Evolutionary conservation across 2,888 invertebrate species (phyloP), one percentile per base, ranked within the genome.

Genomic region (Cremastinae sp.): DNA sequence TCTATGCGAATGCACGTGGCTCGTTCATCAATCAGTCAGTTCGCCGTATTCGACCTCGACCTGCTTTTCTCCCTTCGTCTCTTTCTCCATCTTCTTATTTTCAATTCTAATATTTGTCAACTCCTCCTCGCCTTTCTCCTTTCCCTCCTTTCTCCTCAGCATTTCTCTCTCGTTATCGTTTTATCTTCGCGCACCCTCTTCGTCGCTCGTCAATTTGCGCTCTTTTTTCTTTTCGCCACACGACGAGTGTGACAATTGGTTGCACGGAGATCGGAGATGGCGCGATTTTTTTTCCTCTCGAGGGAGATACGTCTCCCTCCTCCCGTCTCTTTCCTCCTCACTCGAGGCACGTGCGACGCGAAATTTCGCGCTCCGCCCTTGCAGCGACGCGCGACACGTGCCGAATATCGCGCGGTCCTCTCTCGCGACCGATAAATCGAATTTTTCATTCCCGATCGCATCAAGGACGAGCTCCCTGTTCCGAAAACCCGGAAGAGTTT

Each of bases 41-140:
- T 78, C 58, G 28, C 77, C 76, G 80, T 78, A 73, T 35, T 70
- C 78, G 84, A 81, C 86, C 86, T 85, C 85, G 85, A 85, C 86
- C 84, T 72, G 80, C 66, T 85, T 86, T 78, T 55, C 61, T 22
- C 37, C 51, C 35, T 37, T 41, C 69, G 51, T 74, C 51, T 56
- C 61, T 47, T 49, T 43, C 39, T 41, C 45, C 39, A 39, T 65
- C 53, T 74, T 55, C 5, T 28, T 28, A 28, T 28, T 28, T 28
- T 28, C 28, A 28, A 73, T 69, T 69, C 65, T 53, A 47, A 56
- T 72, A 20, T 41, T 9, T 41, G 12, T 55, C 10, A 49, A 18
- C 49, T 64, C 68, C 49, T 22, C 41, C 28, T 64, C 53, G 69
- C n/a, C 37, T 62, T 39, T 14, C 55, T 64, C 56, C 10, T 56